Evolutionary conservation across 2,113 vertebrate species (phyloP).

Genomic region (Ia io): DNA sequence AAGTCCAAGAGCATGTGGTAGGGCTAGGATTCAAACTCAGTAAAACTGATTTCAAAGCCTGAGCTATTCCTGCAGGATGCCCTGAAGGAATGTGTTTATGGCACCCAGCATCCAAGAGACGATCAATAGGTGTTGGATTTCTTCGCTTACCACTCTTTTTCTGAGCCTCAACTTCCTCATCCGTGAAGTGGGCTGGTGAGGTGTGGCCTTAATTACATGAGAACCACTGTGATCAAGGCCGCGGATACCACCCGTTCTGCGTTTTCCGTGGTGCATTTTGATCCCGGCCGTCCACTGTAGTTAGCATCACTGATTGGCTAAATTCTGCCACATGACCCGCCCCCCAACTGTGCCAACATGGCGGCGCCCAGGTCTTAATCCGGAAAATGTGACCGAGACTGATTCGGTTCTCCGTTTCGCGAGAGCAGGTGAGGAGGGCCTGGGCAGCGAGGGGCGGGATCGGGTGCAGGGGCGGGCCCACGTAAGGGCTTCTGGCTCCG

Average conservation of each 20-base stretch:
- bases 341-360: constrained; percentile 74
- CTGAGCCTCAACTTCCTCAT: not conserved
- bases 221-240: not conserved
- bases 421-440: not conserved
- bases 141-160: not conserved
- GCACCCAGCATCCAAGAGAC: not conserved
- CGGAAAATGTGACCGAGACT: not conserved
- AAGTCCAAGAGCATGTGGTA: not conserved
- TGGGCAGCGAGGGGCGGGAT: not conserved
- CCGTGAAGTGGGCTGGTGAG: not conserved
- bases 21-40: not conserved
- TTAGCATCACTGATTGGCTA: constrained; percentile 35
- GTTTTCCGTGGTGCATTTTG: not conserved
- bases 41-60: not conserved
- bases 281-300: not conserved
- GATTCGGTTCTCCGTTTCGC: not conserved
- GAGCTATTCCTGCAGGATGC: not conserved
- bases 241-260: not conserved
- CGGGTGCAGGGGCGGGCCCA: too few relatives aligned
- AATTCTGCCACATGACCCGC: constrained; percentile 54
- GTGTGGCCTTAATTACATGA: not conserved
- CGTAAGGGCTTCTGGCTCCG: not conserved
- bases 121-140: not conserved
- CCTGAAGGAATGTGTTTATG: not conserved
- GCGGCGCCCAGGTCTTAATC: constrained; percentile 70